Evolutionary conservation across 2,888 invertebrate genomes (phyloP), one percentile per base, ranked within the genome.

Genomic region (Drosophila cognata): DNA sequence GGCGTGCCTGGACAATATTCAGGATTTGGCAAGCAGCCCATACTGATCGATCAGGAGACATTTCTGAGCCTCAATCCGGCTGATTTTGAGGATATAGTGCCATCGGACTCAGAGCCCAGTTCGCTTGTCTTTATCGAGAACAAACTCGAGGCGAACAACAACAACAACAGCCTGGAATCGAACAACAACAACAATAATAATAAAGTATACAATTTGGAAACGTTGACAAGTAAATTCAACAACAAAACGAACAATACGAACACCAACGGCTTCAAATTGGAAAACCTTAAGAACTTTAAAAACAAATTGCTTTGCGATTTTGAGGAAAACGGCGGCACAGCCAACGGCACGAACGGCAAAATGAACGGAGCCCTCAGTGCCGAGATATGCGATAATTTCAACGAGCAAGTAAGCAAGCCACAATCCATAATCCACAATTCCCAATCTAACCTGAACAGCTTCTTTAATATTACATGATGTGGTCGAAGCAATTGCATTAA

Each of bases 21-120:
- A n/a, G 77, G 62, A 33, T 91, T 89, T 50, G 89, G 88, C 55
- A 92, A 92, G 68, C 92, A 92, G 57, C 93, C 93, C 21, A 92
- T 93, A 56, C 74, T 93, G 38, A 92, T 93, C 51, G 93, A 93
- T 82, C 93, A 93, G 74, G 93, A 93, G 74, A 93, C 93, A 25
- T 93, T 93, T 82, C 78, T 93, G 10, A 93, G 93, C 69, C 86
- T 93, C n/a, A 93, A 93, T 89, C 92, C 93, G n/a, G 91, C 88
- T 18, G 93, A 93, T 79, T 93, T 93, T 84, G 92, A 93, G 71
- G 91, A 93, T 78, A 90, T 91, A 60, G 92, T 92, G 86, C 91
- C 91, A 80, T 90, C 87, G 7, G 89, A 89, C 46, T 91, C 91
- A 65, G 92, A 91, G 50, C 93, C 93, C 43, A 92, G 88, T 81